Evolutionary conservation across 2,888 invertebrate genomes (phyloP), one percentile per base, ranked within the genome.

Genomic region (Parnassius smintheus): DNA sequence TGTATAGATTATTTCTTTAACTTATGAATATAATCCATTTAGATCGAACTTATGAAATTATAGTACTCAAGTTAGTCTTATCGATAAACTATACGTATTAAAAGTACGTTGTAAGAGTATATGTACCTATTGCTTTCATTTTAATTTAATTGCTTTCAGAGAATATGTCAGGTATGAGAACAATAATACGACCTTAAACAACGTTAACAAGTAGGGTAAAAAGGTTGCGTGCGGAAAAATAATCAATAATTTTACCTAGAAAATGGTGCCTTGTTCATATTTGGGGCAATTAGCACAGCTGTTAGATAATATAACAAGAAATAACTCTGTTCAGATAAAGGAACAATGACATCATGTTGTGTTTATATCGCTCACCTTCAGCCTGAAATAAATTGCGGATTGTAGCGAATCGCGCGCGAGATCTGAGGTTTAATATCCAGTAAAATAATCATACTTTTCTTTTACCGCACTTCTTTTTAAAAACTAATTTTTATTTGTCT

Each of bases 181-280:
- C 35, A 35, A 35, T 35, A 35, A 7, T 35, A 35, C 35, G 35
- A 35, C 35, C 35, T 35, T 35, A 25, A 4, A 25, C 25, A 61
- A 61, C 35, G 46, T 57, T 57, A 25, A 51, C 46, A 56, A 22
- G 48, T 56, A 35, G 56, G 52, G 49, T 64, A 25, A 48, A 56
- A 56, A 64, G 53, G 48, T 64, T 57, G 64, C 60, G 64, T 64
- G 64, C 49, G 18, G 41, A 11, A 52, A 48, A 3, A 22, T 44
- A 60, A 64, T 64, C 64, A 44, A 64, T 64, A 64, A 41, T 60
- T 50, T 59, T 57, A 56, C 41, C 46, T 25, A 25, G 50, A 44
- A 42, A 64, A 63, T 53, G 44, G 22, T 56, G 46, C 18, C 13
- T 49, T 22, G 35, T 49, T 49, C 44, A 44, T 11, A 13, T 51